Percentiles rank a stretch among this genome's conserved stretches.
phyloP scores from a whole-genome alignment of 2,797 vertebrate species.

The Odontamblyopus rebecca region DNA sequence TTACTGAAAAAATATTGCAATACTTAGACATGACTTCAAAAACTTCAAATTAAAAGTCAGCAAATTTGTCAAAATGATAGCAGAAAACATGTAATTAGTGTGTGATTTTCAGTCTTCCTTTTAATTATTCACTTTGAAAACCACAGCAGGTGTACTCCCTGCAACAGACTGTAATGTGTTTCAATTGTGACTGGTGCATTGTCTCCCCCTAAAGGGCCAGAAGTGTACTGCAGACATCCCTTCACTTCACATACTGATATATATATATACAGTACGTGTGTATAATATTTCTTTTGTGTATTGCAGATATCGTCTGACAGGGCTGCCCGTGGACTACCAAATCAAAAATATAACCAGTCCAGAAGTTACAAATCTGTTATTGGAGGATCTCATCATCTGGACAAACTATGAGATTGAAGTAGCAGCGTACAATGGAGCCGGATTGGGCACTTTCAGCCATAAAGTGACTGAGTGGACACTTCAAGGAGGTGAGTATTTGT shows the following conservation, averaged over 20 bases:
- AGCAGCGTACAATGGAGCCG: constrained; percentile 92
- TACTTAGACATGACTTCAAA: constrained; percentile 17
- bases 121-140: constrained; percentile 60
- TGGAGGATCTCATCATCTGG: constrained; percentile 99
- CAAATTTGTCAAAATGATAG: constrained; percentile 49
- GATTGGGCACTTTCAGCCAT: constrained; percentile 91
- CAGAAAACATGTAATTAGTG: constrained; percentile 65
- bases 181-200: constrained; percentile 60
- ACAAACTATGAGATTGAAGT: constrained; percentile 99
- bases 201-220: constrained; percentile 64
- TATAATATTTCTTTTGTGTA: not conserved
- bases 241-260: not conserved
- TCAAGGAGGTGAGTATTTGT: constrained; percentile 86
- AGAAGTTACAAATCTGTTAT: constrained; percentile 89
- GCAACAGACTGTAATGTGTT: constrained; percentile 31
- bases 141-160: constrained; percentile 57
- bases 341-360: constrained; percentile 94
- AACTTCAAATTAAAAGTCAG: constrained; percentile 35
- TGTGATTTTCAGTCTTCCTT: constrained; percentile 38
- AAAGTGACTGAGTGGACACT: constrained; percentile 97
- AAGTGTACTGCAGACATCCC: constrained; percentile 29
- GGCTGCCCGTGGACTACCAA: constrained; percentile 93
- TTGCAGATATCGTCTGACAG: constrained; percentile 90
- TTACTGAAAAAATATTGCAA: constrained; percentile 5
- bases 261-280: not conserved